These are phyloP conservation scores for Anseranas semipalmata DNA, from an alignment of 2,113 vertebrate species.

Conservation along the genomic window DNA sequence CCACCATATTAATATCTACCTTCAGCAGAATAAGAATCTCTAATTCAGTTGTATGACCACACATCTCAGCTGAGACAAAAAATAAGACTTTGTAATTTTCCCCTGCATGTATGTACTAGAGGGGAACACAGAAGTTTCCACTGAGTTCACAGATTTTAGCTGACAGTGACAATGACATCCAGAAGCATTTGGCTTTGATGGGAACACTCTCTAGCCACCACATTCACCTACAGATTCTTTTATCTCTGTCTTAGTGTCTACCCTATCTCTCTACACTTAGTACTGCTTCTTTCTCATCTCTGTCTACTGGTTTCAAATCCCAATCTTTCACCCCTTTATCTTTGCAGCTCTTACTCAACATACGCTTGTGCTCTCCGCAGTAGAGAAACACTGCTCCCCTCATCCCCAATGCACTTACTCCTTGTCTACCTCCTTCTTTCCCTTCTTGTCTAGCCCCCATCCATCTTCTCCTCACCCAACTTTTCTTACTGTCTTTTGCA, in stretches of 20 bases:
- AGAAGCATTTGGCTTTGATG: not conserved
- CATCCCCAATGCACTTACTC: rapidly evolving
- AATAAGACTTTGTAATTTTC: not conserved
- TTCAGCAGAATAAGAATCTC: not conserved
- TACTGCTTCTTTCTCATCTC: not conserved
- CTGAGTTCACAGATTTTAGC: not conserved
- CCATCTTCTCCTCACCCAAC: not conserved
- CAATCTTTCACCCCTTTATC: not conserved
- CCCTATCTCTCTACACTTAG: not conserved
- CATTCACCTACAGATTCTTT: not conserved
- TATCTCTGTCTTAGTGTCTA: rapidly evolving
- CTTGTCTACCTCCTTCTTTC: not conserved
- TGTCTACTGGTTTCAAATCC: not conserved
- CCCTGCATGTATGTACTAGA: not conserved
- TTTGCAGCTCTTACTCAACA: not conserved
- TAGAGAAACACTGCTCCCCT: not conserved
- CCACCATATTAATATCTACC: not conserved
- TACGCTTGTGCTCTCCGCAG: no score
- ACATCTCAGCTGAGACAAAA: not conserved
- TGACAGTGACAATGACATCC: not conserved
- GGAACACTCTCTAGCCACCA: not conserved
- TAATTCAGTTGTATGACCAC: not conserved
- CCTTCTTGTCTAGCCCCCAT: not conserved
- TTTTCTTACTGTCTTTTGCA: not conserved
- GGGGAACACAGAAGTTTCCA: not conserved